A percentile compares a stretch with the other conserved stretches of the same genome.
Conservation (phyloP, 2,797 vertebrate species). For the Acrocephalus scirpaceus region DNA sequence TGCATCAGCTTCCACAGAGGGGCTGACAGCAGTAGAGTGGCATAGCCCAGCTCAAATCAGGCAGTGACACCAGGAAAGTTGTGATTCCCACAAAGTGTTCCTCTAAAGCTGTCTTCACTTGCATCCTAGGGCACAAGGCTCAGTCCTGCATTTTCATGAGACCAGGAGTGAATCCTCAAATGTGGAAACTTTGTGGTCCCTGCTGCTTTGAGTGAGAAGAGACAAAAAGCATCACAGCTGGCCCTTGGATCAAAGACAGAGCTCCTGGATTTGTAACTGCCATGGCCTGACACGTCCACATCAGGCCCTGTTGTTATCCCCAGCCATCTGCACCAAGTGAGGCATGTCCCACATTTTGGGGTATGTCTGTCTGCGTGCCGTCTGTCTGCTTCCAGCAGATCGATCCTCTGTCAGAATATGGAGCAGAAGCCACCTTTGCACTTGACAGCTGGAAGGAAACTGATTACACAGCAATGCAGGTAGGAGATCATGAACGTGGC, state of each 20-base stretch:
- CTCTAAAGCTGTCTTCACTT: background rate
- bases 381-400: background rate
- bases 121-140: background rate
- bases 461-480: background rate
- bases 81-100: background rate
- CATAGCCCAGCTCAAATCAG: background rate
- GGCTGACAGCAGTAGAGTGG: background rate
- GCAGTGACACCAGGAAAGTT: background rate
- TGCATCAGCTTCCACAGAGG: background rate
- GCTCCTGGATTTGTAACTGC: background rate
- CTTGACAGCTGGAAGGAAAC: background rate
- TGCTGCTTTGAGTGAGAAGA: background rate
- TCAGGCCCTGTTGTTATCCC: background rate
- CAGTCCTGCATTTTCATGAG: background rate
- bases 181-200: background rate
- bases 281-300: background rate
- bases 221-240: background rate
- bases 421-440: background rate
- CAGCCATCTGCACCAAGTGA: background rate
- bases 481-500: background rate
- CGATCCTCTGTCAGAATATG: background rate
- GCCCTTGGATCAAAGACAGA: background rate
- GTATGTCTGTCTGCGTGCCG: background rate
- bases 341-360: accelerated
- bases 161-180: background rate